Base-by-base conservation (phyloP, 35 echinoderm and acorn worm genomes). In the Nesometra sesokonis region DNA sequence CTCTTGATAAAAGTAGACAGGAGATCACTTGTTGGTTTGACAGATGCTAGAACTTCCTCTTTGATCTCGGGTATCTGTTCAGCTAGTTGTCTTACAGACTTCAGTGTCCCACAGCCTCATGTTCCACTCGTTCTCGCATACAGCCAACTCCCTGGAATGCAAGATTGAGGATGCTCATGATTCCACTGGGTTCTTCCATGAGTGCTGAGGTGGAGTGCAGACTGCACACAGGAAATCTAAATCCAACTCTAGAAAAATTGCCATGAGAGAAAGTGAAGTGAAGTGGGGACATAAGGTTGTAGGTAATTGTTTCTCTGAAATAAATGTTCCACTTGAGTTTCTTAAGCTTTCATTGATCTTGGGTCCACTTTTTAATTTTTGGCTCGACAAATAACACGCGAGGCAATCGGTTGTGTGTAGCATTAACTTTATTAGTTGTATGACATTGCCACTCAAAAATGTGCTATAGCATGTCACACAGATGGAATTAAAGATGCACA, bases 181-280 rank as follows among this genome's bases (percentile, higher is more conserved):
- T 85, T 85, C 83, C 33, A 36, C 83, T 46, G 83, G 83, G 32
- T 85, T 85, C n/a, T 85, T 85, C 83, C 83, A 85, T 0, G 35
- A 43, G 37, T 85, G 83, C 3, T 37, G 5, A 5, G 83, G 83
- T 46, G 83, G 83, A 43, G 83, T 85, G 7, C 46, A 19, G 3
- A 85, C 83, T 3, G 46, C 36, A 5, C 29, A 30, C 11, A 85
- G 13, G 11, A 37, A 29, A 57, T 85, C 83, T 3, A 85, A 29
- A 29, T 85, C 83, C 4, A 36, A 5, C 23, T 85, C 29, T 2
- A 85, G 0, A 47, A 85, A 85, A 4, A 43, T 4, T 43, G 39
- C 39, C 4, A 43, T 43, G 5, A 43, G 15, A 43, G 27, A 32
- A 78, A 30, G 32, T n/a, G n/a, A n/a, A n/a, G n/a, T n/a, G n/a